Base-by-base conservation (phyloP, 2,888 invertebrate species). In the Syritta pipiens region DNA sequence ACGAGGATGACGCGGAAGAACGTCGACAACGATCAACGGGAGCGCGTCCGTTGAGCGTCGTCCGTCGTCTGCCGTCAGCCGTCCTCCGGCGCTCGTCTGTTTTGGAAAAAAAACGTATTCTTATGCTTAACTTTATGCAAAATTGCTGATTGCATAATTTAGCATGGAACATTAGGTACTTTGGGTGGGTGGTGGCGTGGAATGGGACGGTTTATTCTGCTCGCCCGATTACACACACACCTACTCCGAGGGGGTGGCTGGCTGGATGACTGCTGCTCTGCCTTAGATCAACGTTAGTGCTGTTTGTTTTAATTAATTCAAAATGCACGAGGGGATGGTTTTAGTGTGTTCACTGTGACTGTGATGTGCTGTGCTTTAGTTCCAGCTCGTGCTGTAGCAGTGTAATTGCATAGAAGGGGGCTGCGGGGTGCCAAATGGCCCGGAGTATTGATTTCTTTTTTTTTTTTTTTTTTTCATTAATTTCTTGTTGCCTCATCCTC, bases 91-190 rank as follows among this genome's bases (percentile, higher is more conserved):
- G n/a, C n/a, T n/a, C n/a, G n/a, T n/a, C n/a, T n/a, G n/a, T n/a
- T n/a, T n/a, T n/a, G 24, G 28, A 3, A 9, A 24, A 51, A 69
- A 62, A 68, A 55, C 60, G 55, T 74, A 74, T 74, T 68, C 67
- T 74, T 68, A 60, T 74, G 67, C 79, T 79, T 57, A 74, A 79
- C 67, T 67, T 82, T 83, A 83, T 84, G 84, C 81, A 83, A 83
- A 82, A 82, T 75, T 81, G 82, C 82, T 82, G 82, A 84, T 83
- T 84, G 84, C 83, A 84, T 84, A 83, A 84, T 84, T 83, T 83
- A 84, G 82, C 84, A 82, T 81, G 77, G 82, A 83, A 83, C 83
- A 82, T 69, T 82, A 82, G 82, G 68, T 75, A 59, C 60, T 42
- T 60, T 48, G 46, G 46, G 19, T 32, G 22, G 12, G 37, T 24